These are phyloP conservation scores for Miltochrista miniata DNA, from an alignment of 2,888 invertebrate species.

Conservation along the genomic window DNA sequence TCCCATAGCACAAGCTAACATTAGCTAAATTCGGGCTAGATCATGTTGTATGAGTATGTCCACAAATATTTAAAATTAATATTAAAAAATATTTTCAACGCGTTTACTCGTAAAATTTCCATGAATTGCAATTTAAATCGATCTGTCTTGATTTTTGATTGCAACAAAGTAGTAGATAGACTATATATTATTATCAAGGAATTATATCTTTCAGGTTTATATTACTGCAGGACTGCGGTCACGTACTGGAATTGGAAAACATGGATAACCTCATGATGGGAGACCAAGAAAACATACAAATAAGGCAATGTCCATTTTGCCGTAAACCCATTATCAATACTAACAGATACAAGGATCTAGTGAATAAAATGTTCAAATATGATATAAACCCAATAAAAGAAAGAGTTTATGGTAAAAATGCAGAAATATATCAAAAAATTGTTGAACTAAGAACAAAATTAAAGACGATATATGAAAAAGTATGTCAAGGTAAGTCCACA, in stretches of 20 bases:
- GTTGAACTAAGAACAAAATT: conserved; percentile 29
- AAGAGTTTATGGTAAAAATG: conserved; percentile 58
- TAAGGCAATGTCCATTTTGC: conserved; percentile 84
- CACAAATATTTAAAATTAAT: no score
- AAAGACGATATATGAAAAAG: not conserved
- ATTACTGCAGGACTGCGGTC: conserved; percentile 78
- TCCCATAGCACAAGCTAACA: no score
- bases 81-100: no score
- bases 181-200: no score
- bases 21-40: no score
- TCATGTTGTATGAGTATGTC: no score
- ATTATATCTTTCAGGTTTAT: conserved; percentile 66
- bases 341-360: conserved; percentile 80
- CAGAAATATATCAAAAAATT: conserved; percentile 43
- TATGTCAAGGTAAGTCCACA: not conserved
- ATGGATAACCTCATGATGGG: conserved; percentile 70
- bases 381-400: conserved; percentile 71
- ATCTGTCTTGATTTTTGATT: no score
- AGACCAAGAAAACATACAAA: conserved; percentile 51
- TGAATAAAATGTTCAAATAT: conserved; percentile 64
- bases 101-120: no score
- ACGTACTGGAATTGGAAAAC: conserved; percentile 71
- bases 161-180: no score
- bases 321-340: conserved; percentile 83
- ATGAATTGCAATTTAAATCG: no score